Evolutionary conservation across 2,797 vertebrate genomes (phyloP).

Genomic region (Harpagifer antarcticus): DNA sequence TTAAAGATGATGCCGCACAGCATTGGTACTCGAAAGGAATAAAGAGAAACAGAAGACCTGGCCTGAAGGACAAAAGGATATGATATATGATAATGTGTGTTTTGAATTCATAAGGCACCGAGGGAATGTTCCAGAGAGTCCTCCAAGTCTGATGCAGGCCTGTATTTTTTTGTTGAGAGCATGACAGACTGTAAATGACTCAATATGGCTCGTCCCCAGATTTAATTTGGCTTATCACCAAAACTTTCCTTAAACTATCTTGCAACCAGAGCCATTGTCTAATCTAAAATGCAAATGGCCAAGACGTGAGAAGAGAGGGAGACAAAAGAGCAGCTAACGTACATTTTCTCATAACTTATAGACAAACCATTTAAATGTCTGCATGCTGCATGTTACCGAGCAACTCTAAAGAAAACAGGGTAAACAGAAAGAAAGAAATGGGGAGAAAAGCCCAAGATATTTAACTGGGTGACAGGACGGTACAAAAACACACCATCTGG

Average conservation of each 20-base stretch:
- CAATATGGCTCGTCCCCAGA: conserved; percentile 49
- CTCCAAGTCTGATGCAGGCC: conserved; percentile 57
- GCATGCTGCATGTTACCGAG: conserved; percentile 68
- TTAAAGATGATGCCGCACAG: conserved; percentile 17
- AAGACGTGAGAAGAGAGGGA: conserved; percentile 23
- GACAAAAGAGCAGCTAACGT: conserved; percentile 43
- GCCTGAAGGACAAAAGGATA: conserved; percentile 15
- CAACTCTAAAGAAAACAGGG: conserved; percentile 61
- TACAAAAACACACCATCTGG: conserved; percentile 70
- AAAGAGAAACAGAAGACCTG: conserved; percentile 29
- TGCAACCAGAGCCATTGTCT: conserved; percentile 35
- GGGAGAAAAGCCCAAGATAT: conserved; percentile 41
- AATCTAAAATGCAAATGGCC: conserved; percentile 40
- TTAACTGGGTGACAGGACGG: conserved; percentile 43
- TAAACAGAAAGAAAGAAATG: conserved; percentile 57
- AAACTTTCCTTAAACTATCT: conserved; percentile 44
- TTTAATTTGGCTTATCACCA: conserved; percentile 54
- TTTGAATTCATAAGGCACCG: conserved; percentile 45
- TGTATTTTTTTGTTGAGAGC: conserved; percentile 30
- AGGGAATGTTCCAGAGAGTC: conserved; percentile 50
- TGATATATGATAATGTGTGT: conserved; percentile 21
- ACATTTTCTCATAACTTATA: conserved; percentile 60
- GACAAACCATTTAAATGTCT: conserved; percentile 64
- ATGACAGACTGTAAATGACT: conserved; percentile 47
- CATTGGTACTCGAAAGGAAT: conserved; percentile 18